Base-by-base conservation (phyloP, 2,797 vertebrate genomes). In the Sebastes melanostomus region DNA sequence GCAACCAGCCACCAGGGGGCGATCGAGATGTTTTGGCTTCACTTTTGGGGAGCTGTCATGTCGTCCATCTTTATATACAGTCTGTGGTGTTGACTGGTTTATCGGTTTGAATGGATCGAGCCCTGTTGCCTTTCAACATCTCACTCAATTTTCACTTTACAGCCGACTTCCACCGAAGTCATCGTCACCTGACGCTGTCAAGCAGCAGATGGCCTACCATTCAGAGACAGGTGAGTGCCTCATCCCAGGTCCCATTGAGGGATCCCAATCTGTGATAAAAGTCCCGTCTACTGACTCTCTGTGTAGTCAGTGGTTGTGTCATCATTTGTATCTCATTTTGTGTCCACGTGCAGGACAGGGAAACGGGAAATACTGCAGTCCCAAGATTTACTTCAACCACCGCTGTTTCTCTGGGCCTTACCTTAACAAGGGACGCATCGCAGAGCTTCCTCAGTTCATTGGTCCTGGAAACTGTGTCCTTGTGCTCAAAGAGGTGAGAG, bases 341-440 rank as follows among this genome's bases (percentile, higher is more conserved):
- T 75, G 36, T 87, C 27, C 3, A 13, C 2, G 24, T 78, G 56
- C 89, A 97, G 97, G 97, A 81, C 96, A 95, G 59, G 95, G 96
- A 42, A 99, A 99, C 24, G 97, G 98, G 71, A 99, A 98, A 88
- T 99, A 99, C 93, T 97, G 96, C 94, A 98, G 97, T 92, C 98
- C 98, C 89, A 99, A 99, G 94, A 99, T 99, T 94, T 99, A 98
- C 94, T 99, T 99, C 94, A 99, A 99, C 90, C 98, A 99, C 85
- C 96, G 98, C 77, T 99, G 98, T 92, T 99, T 99, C 96, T 99
- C 98, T 6, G 98, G 98, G 67, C 98, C 98, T 1, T 99, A 99
- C 91, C 97, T 99, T 62, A 99, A 99, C 94, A 99, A 99, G 88
- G 98, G 98, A 73, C 97, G 98, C 92, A 99, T 99, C 12, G 97